Evolutionary conservation across 2,888 invertebrate species (phyloP).

Genomic region (Stenodema calcarata): DNA sequence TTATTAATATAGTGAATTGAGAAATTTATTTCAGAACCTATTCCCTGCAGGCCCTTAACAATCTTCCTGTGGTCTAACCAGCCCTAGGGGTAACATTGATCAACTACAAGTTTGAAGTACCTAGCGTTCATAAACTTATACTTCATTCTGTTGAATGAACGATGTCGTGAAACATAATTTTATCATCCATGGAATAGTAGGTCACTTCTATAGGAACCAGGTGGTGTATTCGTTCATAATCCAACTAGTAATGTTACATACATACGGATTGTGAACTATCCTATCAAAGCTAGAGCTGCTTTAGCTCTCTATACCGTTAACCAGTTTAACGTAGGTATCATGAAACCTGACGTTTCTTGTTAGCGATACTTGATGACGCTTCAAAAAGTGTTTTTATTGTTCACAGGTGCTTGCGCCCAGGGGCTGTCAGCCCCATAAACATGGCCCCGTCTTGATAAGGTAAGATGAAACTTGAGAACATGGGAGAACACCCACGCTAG

Average conservation of each 20-base stretch:
- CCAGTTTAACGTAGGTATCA: background rate
- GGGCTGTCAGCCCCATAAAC: constrained; percentile 43
- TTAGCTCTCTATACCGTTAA: background rate
- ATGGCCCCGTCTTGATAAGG: constrained; percentile 29
- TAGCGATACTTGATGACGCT: background rate
- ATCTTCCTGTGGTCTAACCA: too few relatives aligned
- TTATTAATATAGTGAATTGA: too few relatives aligned
- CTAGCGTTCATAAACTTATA: too few relatives aligned
- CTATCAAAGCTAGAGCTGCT: background rate
- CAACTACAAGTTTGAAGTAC: too few relatives aligned
- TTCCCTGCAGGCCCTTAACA: too few relatives aligned
- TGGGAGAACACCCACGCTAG: too few relatives aligned
- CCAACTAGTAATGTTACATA: background rate
- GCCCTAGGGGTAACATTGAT: too few relatives aligned
- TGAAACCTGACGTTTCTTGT: background rate
- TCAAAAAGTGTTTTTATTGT: constrained; percentile 1
- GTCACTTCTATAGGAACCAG: too few relatives aligned
- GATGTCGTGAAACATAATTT: too few relatives aligned
- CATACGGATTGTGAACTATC: background rate
- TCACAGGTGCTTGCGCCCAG: constrained; percentile 8
- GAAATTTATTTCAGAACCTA: too few relatives aligned
- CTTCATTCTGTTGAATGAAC: too few relatives aligned
- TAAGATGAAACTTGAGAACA: background rate
- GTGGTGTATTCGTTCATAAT: background rate
- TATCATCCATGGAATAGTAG: too few relatives aligned